Percentiles rank a stretch among this genome's conserved stretches.
These are phyloP conservation scores for Blastobasis lacticolella DNA, from an alignment of 2,888 invertebrate species.

Conservation along the genomic window DNA sequence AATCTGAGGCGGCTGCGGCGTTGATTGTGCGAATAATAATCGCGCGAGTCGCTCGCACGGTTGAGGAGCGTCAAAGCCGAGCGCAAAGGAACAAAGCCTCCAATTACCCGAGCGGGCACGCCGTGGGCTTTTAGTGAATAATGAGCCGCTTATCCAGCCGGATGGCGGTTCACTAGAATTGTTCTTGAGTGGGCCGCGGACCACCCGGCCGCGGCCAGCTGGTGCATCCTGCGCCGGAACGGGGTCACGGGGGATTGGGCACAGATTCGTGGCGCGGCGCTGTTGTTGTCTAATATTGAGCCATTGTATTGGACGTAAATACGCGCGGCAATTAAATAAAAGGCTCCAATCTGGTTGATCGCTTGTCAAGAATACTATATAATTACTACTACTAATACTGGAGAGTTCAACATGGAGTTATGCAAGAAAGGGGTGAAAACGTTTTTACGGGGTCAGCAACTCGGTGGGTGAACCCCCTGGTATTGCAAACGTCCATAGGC, in stretches of 20 bases:
- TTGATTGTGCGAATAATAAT: conserved; percentile 67
- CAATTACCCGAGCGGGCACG: conserved; percentile 68
- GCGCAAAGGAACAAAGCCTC: conserved; percentile 69
- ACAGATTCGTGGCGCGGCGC: too few species aligned
- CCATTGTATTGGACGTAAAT: too few species aligned
- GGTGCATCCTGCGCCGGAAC: conserved; percentile 14
- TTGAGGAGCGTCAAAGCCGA: conserved; percentile 57
- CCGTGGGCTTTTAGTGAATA: conserved; percentile 72
- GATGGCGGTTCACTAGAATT: conserved; percentile 61
- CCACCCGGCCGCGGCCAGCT: conserved; percentile 33
- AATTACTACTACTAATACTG: too few species aligned
- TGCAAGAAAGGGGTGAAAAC: too few species aligned
- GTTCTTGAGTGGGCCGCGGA: conserved; percentile 29
- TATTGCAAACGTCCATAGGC: too few species aligned
- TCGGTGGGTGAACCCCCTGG: too few species aligned
- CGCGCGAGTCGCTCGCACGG: conserved; percentile 40
- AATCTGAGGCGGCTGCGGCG: conserved; percentile 51
- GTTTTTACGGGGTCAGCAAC: too few species aligned
- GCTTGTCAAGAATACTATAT: too few species aligned
- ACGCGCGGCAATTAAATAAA: too few species aligned
- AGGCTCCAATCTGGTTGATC: too few species aligned
- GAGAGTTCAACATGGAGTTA: too few species aligned
- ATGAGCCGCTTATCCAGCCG: conserved; percentile 67
- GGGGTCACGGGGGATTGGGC: conserved; percentile 10
- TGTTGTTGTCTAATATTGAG: too few species aligned